These are phyloP conservation scores for Numenius phaeopus DNA, from an alignment of 2,797 vertebrate genomes.

Conservation along the genomic window DNA sequence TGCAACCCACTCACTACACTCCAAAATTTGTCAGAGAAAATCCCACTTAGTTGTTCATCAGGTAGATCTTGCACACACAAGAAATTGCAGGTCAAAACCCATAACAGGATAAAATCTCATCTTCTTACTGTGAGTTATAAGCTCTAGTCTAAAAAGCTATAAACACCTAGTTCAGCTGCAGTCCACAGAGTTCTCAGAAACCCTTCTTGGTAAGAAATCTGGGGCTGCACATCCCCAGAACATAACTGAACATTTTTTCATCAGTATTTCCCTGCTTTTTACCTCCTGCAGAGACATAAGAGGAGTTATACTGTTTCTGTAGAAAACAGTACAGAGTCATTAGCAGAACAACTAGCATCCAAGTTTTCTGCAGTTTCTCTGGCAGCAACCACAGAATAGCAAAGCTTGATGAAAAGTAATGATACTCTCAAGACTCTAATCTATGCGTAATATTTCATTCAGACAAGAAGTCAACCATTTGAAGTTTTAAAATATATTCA, in stretches of 20 bases:
- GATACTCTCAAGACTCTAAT: neutral
- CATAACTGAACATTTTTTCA: neutral
- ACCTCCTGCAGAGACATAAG: neutral
- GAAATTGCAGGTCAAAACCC: neutral
- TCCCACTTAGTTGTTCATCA: neutral
- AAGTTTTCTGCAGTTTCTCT: neutral
- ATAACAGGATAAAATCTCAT: neutral
- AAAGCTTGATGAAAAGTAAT: neutral
- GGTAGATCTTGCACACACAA: neutral
- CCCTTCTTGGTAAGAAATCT: neutral
- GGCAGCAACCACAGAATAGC: neutral
- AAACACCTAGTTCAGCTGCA: neutral
- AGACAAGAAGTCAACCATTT: neutral
- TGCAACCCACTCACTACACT: neutral
- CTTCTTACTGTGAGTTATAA: neutral
- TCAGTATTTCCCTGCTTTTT: neutral
- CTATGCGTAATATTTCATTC: neutral
- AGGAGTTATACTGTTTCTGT: neutral
- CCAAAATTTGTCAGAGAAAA: neutral
- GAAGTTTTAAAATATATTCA: neutral
- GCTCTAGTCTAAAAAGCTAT: neutral
- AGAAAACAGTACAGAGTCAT: neutral
- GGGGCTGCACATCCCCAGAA: neutral
- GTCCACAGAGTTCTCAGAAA: neutral
- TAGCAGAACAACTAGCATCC: neutral